Percentiles rank a stretch among this genome's conserved stretches.
Evolutionary conservation across 2,888 invertebrate species (phyloP).

Genomic region (Polydrusus tereticollis): DNA sequence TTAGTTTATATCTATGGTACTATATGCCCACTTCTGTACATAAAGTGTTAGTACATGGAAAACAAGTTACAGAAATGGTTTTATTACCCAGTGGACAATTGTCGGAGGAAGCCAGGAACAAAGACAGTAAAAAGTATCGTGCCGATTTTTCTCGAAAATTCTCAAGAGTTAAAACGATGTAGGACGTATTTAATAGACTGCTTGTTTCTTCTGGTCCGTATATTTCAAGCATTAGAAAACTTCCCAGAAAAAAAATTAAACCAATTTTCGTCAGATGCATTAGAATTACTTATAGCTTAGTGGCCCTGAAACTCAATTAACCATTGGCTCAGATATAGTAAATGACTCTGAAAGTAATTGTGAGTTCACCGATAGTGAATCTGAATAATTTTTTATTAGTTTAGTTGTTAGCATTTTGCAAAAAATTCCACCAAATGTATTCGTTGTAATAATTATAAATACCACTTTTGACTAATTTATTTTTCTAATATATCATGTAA

Average conservation of each 20-base stretch:
- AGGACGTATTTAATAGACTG: neutral
- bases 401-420: neutral
- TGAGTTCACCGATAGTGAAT: too few relatives aligned
- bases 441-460: neutral
- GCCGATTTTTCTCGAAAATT: too few relatives aligned
- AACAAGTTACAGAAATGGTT: too few relatives aligned
- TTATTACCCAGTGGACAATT: too few relatives aligned
- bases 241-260: neutral
- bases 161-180: neutral
- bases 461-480: neutral
- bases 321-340: neutral
- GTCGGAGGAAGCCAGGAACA: too few relatives aligned
- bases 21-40: constrained; percentile 58
- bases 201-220: neutral
- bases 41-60: constrained; percentile 58
- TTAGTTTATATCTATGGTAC: constrained; percentile 56
- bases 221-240: neutral
- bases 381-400: neutral
- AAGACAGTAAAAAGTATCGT: too few relatives aligned
- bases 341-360: neutral
- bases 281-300: neutral
- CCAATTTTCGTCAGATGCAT: neutral
- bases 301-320: neutral
- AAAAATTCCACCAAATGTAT: neutral
- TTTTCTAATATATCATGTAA: neutral